Evolutionary conservation across 2,888 invertebrate species (phyloP).

Genomic region (Pyrgus malvae): DNA sequence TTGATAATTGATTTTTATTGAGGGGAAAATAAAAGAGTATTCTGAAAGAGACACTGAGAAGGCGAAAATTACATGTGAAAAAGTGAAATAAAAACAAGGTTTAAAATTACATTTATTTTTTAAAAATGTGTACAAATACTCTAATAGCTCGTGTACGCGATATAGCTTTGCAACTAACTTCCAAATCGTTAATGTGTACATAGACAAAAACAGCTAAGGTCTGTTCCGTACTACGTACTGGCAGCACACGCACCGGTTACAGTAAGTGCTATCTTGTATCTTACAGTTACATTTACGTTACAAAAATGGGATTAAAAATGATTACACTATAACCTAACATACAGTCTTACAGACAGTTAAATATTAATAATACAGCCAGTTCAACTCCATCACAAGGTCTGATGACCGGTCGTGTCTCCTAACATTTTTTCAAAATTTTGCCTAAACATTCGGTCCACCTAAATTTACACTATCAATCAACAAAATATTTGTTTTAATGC

Average conservation of each 20-base stretch:
- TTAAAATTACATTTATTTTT: conserved; percentile 53
- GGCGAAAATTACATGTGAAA: not conserved
- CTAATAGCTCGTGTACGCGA: conserved; percentile 62
- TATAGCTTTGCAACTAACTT: conserved; percentile 43
- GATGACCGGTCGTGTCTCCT: conserved; percentile 31
- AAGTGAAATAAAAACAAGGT: conserved; percentile 1
- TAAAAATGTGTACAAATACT: conserved; percentile 75
- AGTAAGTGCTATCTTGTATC: conserved; percentile 14
- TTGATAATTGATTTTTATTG: too few species aligned
- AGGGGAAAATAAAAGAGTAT: too few species aligned
- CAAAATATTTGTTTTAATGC: conserved; percentile 32
- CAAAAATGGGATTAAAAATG: conserved; percentile 29
- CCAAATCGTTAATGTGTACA: conserved; percentile 8
- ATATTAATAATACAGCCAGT: conserved; percentile 39
- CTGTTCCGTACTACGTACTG: not conserved
- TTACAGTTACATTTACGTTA: conserved; percentile 22
- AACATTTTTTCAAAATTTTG: not conserved
- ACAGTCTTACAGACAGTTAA: conserved; percentile 58
- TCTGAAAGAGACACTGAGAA: too few species aligned
- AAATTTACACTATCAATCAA: not conserved
- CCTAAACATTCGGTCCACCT: not conserved
- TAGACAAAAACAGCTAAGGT: not conserved
- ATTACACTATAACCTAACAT: conserved; percentile 42
- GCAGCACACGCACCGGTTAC: not conserved
- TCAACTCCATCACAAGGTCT: conserved; percentile 47